A percentile compares a stretch with the other conserved stretches of the same genome.
phyloP scores from a whole-genome alignment of 2,888 invertebrate genomes.

The Ophion costatus region DNA sequence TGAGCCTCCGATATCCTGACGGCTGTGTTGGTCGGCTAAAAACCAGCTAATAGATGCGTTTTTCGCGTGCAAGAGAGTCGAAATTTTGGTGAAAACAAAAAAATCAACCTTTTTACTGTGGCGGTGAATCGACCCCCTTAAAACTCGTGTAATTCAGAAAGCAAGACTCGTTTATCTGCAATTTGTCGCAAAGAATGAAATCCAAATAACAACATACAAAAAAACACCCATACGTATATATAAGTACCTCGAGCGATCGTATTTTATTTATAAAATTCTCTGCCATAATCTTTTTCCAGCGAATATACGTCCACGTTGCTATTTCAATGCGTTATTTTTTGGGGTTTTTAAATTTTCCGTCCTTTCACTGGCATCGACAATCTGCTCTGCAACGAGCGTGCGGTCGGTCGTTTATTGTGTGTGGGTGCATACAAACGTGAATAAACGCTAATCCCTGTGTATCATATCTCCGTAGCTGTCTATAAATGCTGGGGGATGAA shows the following conservation, averaged over 20 bases:
- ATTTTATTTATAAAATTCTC: background rate
- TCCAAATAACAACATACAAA: background rate
- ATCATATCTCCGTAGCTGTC: background rate
- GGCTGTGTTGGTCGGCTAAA: background rate
- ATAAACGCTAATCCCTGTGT: background rate
- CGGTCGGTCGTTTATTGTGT: constrained; percentile 49
- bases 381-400: constrained; percentile 38
- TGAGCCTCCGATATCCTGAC: background rate
- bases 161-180: background rate
- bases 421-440: background rate
- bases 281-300: constrained; percentile 28
- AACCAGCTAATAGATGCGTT: background rate
- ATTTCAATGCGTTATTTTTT: constrained; percentile 8
- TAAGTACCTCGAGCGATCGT: background rate
- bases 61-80: background rate
- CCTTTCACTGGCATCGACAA: constrained; percentile 33
- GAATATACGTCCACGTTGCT: constrained; percentile 22
- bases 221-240: too few relatives aligned
- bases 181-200: background rate
- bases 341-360: background rate
- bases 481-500: constrained; percentile 38
- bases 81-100: background rate
- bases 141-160: background rate
- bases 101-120: background rate
- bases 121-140: background rate